A percentile compares a stretch with the other conserved stretches of the same genome.
These are phyloP conservation scores for Lampropteryx suffumata DNA, from an alignment of 2,888 invertebrate genomes.

Conservation along the genomic window DNA sequence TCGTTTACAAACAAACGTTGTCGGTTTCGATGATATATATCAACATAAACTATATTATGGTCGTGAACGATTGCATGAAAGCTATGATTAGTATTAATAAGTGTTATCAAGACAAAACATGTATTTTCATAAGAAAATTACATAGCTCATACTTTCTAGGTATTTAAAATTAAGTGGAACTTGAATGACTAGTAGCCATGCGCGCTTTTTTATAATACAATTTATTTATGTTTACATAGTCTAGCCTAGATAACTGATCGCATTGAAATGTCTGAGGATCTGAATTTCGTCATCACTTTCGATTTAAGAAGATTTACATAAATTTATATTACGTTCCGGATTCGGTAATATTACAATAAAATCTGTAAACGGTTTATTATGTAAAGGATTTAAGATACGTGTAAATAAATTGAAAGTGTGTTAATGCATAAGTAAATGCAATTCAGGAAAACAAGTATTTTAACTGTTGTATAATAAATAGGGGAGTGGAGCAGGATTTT, in stretches of 20 bases:
- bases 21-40: conserved; percentile 11
- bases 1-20: conserved; percentile 19
- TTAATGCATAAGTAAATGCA: conserved; percentile 26
- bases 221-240: conserved; percentile 20
- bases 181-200: conserved; percentile 24
- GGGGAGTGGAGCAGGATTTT: conserved; percentile 26
- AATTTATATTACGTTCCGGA: conserved; percentile 37
- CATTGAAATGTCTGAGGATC: conserved; percentile 32
- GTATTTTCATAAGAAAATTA: conserved; percentile 33
- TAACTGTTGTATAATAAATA: conserved; percentile 26
- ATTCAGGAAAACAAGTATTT: conserved; percentile 27
- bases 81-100: conserved; percentile 31
- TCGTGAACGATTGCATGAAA: conserved; percentile 20
- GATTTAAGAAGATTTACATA: conserved; percentile 38
- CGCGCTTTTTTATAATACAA: conserved; percentile 22
- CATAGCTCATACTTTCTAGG: conserved; percentile 36
- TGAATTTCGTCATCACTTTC: conserved; percentile 41
- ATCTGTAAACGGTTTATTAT: conserved; percentile 37
- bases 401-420: conserved; percentile 30
- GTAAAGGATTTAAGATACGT: conserved; percentile 34
- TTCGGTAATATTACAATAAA: conserved; percentile 39
- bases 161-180: conserved; percentile 24
- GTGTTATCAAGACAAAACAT: too few species aligned
- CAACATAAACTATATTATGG: conserved; percentile 10
- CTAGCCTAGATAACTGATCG: conserved; percentile 29